Evolutionary conservation across 2,797 vertebrate species (phyloP), one percentile per base, ranked within the genome.

Genomic region (Neosalanx taihuensis): DNA sequence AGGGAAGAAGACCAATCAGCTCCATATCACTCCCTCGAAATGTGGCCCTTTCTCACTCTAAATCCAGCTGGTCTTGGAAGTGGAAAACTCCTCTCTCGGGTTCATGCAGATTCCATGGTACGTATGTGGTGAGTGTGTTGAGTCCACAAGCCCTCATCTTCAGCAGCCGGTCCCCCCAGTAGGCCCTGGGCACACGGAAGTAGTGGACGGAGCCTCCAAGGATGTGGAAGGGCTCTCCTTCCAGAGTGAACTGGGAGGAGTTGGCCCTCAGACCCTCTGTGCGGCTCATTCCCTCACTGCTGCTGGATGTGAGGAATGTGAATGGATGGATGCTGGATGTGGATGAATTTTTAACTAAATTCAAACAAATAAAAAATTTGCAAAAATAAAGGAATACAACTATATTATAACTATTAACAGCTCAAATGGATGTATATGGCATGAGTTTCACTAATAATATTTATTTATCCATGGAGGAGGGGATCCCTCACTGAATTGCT

Each of bases 61-160:
- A 85, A 79, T 98, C 95, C 88, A 97, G 78, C 74, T 95, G 92
- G 57, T 82, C 87, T 4, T 90, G 92, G 89, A 98, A 98, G 86
- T 92, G 87, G 72, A 94, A 97, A 30, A 85, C 80, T 33, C 95
- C 96, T 85, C 91, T 93, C 57, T 93, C 86, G 53, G 91, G 90
- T 30, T 98, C 96, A 1, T 98, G 96, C 37, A 97, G 91, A 83
- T 96, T 97, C 96, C 96, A 97, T 0, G 96, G 94, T n/a, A 98
- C 91, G 0, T 97, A 97, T 74, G 93, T 98, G 0, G 94, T 96
- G 77, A 97, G 90, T 1, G 96, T 96, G 84, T 98, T 98, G 67
- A 97, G 85, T 69, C 97, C 96, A 62, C 96, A 96, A 0, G 96
- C 95, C 84, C 89, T 96, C 91, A 98, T 92, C 86, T 98, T 98